Evolutionary conservation across 2,797 vertebrate species (phyloP).

Genomic region (Rhodeus uyekii): DNA sequence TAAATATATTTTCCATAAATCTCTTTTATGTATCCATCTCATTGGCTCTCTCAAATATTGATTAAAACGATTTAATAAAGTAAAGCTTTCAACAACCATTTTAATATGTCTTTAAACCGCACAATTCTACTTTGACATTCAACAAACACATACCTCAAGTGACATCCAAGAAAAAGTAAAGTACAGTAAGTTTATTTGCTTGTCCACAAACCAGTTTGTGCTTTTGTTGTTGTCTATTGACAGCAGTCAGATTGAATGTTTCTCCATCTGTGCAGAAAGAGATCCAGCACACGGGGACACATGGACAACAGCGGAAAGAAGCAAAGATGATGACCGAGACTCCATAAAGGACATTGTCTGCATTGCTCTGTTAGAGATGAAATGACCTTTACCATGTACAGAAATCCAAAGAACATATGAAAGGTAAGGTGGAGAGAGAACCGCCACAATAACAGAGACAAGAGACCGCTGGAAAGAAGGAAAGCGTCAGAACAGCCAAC

Average conservation of each 20-base stretch:
- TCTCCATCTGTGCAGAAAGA: slow-evolving; percentile 58
- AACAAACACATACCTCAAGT: slow-evolving; percentile 81
- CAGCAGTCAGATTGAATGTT: slow-evolving; percentile 57
- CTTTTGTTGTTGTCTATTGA: slow-evolving; percentile 70
- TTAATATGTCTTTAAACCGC: slow-evolving; percentile 78
- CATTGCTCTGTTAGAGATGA: slow-evolving; percentile 28
- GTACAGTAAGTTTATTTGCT: slow-evolving; percentile 66
- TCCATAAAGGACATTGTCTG: slow-evolving; percentile 32
- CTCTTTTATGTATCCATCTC: slow-evolving; percentile 58
- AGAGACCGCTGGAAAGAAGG: slow-evolving; percentile 14
- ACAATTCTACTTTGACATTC: slow-evolving; percentile 79
- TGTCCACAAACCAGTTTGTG: slow-evolving; percentile 68
- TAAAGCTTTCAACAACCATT: slow-evolving; percentile 81
- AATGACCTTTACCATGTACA: slow-evolving; percentile 29
- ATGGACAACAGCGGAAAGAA: slow-evolving; percentile 38
- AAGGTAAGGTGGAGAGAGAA: slow-evolving; percentile 15
- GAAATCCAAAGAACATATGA: slow-evolving; percentile 12
- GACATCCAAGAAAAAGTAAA: slow-evolving; percentile 75
- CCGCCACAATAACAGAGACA: slow-evolving; percentile 11
- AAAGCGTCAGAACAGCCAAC: not conserved
- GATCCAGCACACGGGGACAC: slow-evolving; percentile 68
- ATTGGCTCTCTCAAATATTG: slow-evolving; percentile 63
- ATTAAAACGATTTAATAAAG: slow-evolving; percentile 71
- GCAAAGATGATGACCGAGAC: slow-evolving; percentile 31
- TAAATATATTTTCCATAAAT: slow-evolving; percentile 52